Evolutionary conservation across 1,140 invertebrate species (phyloP).

Genomic region (Caenorhabditis remanei): DNA sequence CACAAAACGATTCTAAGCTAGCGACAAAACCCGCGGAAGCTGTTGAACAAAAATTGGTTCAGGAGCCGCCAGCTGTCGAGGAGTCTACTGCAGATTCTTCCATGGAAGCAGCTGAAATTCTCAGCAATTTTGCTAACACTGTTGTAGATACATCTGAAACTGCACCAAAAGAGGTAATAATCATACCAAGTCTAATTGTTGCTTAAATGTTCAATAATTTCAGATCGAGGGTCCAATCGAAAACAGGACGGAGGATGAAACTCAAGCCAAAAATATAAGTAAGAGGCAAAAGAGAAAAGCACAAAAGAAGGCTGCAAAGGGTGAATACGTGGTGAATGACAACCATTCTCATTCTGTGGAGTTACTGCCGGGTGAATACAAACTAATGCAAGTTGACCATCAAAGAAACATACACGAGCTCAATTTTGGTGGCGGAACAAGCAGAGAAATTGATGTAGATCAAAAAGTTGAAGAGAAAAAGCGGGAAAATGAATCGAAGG

Average conservation of each 20-base stretch:
- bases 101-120: too few relatives aligned
- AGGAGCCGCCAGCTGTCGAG: too few relatives aligned
- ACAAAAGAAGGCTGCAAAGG: not conserved
- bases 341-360: not conserved
- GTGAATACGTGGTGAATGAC: slow-evolving; percentile 8
- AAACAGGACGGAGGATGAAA: not conserved
- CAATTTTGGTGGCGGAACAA: not conserved
- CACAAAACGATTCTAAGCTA: too few relatives aligned
- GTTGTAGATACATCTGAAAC: too few relatives aligned
- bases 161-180: too few relatives aligned
- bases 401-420: not conserved
- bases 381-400: slow-evolving; percentile 6
- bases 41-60: too few relatives aligned
- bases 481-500: not conserved
- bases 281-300: not conserved
- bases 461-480: not conserved
- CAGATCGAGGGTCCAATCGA: too few relatives aligned
- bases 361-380: slow-evolving; percentile 28
- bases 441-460: not conserved
- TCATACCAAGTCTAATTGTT: too few relatives aligned
- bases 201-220: too few relatives aligned
- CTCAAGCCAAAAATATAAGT: not conserved
- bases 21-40: too few relatives aligned
- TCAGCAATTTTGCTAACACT: too few relatives aligned
- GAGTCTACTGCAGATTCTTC: too few relatives aligned